phyloP scores from a whole-genome alignment of 2,113 vertebrate genomes.

The Notarius quadriscutis region DNA sequence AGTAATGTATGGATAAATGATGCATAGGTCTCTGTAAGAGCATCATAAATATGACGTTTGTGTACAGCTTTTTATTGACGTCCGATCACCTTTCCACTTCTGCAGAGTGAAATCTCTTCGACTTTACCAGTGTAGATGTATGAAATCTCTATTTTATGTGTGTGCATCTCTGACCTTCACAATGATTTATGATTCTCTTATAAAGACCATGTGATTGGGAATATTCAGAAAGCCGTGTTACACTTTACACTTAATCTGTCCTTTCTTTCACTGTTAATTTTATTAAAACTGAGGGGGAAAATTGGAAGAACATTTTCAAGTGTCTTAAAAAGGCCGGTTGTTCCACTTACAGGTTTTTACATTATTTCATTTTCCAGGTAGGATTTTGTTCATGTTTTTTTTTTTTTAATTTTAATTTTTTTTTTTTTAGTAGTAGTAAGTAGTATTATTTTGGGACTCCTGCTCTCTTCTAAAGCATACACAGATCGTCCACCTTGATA shows the following conservation, averaged over 20 bases:
- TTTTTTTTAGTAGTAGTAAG: background rate
- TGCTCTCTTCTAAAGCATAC: slow-evolving; percentile 14
- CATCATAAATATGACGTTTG: slow-evolving; percentile 36
- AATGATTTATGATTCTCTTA: slow-evolving; percentile 35
- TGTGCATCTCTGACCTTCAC: slow-evolving; percentile 10
- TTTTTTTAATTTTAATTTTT: background rate
- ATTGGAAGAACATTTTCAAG: slow-evolving; percentile 8
- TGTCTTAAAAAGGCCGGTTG: background rate
- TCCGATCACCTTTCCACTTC: slow-evolving; percentile 7
- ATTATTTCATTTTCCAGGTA: background rate
- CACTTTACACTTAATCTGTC: slow-evolving; percentile 3
- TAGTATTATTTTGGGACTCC: background rate
- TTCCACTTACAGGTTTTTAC: background rate
- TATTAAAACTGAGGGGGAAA: background rate
- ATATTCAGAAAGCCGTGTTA: slow-evolving; percentile 13
- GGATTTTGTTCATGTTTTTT: background rate
- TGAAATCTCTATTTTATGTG: slow-evolving; percentile 20
- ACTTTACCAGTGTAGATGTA: background rate
- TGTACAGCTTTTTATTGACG: slow-evolving; percentile 32
- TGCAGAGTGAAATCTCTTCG: background rate
- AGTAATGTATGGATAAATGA: slow-evolving; percentile 16
- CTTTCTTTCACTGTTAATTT: background rate
- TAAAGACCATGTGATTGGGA: slow-evolving; percentile 23
- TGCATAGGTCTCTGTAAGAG: slow-evolving; percentile 31
- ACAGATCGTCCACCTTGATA: slow-evolving; percentile 20